Percentiles rank a stretch among this genome's conserved stretches.
phyloP scores from a whole-genome alignment of 2,797 vertebrate genomes.

The Acanthis flammea region DNA sequence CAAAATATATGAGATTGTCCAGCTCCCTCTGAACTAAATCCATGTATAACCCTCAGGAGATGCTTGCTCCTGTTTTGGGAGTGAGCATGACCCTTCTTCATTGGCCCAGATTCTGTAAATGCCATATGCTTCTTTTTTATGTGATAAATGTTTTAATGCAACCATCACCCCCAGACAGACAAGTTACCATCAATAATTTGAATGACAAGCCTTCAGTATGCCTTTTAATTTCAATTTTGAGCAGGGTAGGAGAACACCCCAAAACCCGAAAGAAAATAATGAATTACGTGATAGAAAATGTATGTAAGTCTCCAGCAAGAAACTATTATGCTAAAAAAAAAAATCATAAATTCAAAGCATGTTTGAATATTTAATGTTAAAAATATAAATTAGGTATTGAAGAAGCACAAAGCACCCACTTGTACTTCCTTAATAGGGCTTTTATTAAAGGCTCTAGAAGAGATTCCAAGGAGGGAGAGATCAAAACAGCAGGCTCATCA shows the following conservation, averaged over 20 bases:
- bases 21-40: background rate
- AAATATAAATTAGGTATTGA: slow-evolving; percentile 20
- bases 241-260: rapidly evolving
- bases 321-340: background rate
- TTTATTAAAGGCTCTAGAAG: slow-evolving; percentile 40
- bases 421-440: slow-evolving; percentile 3
- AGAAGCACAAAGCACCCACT: slow-evolving; percentile 23
- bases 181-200: background rate
- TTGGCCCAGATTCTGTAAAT: background rate
- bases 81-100: background rate
- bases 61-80: background rate
- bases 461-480: background rate
- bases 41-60: background rate
- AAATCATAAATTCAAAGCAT: background rate
- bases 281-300: background rate
- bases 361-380: slow-evolving; percentile 30
- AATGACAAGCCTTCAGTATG: background rate
- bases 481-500: slow-evolving; percentile 2
- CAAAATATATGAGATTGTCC: slow-evolving; percentile 51
- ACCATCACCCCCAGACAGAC: background rate
- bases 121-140: background rate
- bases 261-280: background rate
- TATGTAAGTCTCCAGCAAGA: background rate
- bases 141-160: background rate
- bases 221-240: background rate